Base-by-base conservation (phyloP, 2,113 vertebrate genomes). In the Festucalex cinctus region DNA sequence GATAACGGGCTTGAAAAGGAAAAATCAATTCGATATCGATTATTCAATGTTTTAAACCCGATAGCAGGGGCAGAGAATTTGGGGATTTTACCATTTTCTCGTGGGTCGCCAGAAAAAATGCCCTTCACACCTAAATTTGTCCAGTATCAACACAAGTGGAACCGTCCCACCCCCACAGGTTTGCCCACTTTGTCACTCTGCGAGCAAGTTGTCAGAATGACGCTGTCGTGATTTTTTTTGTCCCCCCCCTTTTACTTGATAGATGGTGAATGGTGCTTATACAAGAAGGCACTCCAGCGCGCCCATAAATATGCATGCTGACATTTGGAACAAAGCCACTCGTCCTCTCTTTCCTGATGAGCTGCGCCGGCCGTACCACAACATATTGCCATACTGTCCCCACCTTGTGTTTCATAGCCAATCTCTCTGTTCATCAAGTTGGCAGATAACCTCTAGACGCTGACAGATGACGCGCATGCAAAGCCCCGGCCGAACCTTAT, bases 231-330 rank as follows among this genome's bases (percentile, higher is more conserved):
- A 71, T 81, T 88, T 35, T 36, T 32, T 59, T 5, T 22, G 5
- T 22, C 17, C 1, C 26, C 32, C 19, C 1, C 26, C 32, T 19
- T 19, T 87, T 81, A 78, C 87, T 88, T 90, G 83, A 85, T 87
- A 82, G 87, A 91, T 89, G 85, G 85, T 83, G 88, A 87, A 86
- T 83, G 81, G 88, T 88, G 88, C 90, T 90, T 91, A 91, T 89
- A 91, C 90, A 89, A 86, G 86, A 80, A 85, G 83, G 86, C 88
- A 90, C 91, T 91, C 84, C 73, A 83, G 76, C 71, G 79, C 68
- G 70, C 78, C 90, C 89, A 93, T 93, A 93, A 93, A 93, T 93
- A 92, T 93, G 92, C 91, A 93, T 91, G 69, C 88, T 91, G 92
- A 92, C 91, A 93, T 93, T 93, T 93, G 89, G 90, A 91, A 92